Conservation (phyloP, 2,797 vertebrate species). For the Nannoperca australis region DNA sequence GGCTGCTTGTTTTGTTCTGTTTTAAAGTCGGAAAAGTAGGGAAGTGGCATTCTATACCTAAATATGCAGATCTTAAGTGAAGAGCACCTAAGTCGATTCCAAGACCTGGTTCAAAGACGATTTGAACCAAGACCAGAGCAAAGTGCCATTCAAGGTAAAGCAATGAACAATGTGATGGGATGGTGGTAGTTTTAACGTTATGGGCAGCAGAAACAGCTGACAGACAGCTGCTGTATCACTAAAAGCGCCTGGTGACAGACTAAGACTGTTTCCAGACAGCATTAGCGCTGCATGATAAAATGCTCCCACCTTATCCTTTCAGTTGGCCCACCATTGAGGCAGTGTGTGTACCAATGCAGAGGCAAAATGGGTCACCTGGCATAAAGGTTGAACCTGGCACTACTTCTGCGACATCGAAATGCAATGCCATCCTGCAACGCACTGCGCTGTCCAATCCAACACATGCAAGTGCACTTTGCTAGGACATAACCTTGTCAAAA, state of each 20-base stretch:
- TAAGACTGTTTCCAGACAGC: not conserved
- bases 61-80: not conserved
- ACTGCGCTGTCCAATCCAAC: not conserved
- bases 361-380: too few species aligned
- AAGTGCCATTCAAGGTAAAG: not conserved
- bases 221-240: not conserved
- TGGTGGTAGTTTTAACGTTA: not conserved
- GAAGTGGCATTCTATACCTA: conserved; percentile 11
- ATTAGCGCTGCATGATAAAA: not conserved
- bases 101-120: not conserved
- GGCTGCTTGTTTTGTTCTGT: conserved; percentile 67
- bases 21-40: conserved; percentile 80
- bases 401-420: not conserved
- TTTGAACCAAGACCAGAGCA: not conserved
- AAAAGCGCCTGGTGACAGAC: conserved; percentile 1
- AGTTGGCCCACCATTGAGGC: not conserved
- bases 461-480: not conserved
- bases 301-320: not conserved
- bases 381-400: not conserved
- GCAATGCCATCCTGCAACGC: not conserved
- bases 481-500: not conserved
- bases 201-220: not conserved
- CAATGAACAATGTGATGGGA: not conserved
- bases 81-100: not conserved
- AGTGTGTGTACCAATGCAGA: not conserved